These are phyloP conservation scores for Apodemus speciosus DNA, from an alignment of 2,113 vertebrate genomes.

Conservation along the genomic window DNA sequence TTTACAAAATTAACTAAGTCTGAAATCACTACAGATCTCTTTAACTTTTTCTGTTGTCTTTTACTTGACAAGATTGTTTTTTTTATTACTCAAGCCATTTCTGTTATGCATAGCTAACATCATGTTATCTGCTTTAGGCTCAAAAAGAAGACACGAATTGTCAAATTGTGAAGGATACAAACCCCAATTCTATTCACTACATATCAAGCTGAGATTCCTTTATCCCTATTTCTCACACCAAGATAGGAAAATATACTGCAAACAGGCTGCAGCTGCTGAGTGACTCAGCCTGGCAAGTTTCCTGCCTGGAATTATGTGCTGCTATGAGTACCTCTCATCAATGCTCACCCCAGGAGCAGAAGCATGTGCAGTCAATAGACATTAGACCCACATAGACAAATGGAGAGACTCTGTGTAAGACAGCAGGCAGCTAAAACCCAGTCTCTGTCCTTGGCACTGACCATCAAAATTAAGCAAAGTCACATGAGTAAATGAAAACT, in stretches of 20 bases:
- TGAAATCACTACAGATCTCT: neutral
- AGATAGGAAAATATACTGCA: slow-evolving; percentile 41
- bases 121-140: neutral
- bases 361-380: slow-evolving; percentile 19
- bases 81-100: neutral
- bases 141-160: neutral
- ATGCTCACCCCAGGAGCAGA: neutral
- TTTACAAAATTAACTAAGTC: slow-evolving; percentile 9
- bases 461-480: neutral
- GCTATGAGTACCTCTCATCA: slow-evolving; percentile 27
- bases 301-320: slow-evolving; percentile 43
- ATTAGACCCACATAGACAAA: neutral
- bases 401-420: neutral
- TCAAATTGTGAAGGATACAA: slow-evolving; percentile 27
- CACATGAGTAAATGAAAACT: neutral
- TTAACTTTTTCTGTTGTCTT: neutral
- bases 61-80: neutral
- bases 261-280: slow-evolving; percentile 61
- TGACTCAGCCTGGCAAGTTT: slow-evolving; percentile 70
- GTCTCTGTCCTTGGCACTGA: neutral
- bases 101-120: neutral
- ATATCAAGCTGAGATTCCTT: slow-evolving; percentile 24
- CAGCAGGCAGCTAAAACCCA: neutral
- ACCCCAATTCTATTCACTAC: neutral
- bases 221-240: slow-evolving; percentile 51